phyloP scores from a whole-genome alignment of 1,140 invertebrate species.

The Aphis craccivora region DNA sequence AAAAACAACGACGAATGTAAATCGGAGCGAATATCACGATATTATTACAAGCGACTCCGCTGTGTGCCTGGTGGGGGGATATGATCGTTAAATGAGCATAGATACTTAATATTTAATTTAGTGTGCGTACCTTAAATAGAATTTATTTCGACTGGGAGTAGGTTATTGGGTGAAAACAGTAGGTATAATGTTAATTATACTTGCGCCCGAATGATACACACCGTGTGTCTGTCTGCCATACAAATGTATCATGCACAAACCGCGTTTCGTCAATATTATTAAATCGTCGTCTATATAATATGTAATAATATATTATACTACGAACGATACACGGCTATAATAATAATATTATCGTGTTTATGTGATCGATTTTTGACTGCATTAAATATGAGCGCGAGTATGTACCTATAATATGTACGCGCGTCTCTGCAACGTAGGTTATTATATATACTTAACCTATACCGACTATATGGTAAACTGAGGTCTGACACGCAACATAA shows the following conservation, averaged over 20 bases:
- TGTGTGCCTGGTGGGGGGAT: neutral
- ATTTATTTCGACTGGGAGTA: neutral
- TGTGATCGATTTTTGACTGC: constrained; percentile 13
- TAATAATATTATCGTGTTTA: neutral
- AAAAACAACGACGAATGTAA: neutral
- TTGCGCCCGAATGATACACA: neutral
- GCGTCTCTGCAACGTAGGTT: neutral
- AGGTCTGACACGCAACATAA: neutral
- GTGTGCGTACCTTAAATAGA: neutral
- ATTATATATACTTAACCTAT: neutral
- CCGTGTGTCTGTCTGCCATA: too few relatives aligned
- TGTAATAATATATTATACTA: neutral
- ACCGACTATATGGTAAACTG: neutral
- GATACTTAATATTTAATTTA: neutral
- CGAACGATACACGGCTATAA: neutral
- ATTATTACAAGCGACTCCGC: neutral
- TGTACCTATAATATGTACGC: neutral
- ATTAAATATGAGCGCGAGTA: neutral
- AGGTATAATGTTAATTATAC: neutral
- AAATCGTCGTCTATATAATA: neutral
- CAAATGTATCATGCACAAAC: neutral
- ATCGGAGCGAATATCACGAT: neutral
- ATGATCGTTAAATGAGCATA: neutral
- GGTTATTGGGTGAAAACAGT: neutral
- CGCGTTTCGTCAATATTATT: neutral